Base-by-base conservation (phyloP, 2,797 vertebrate species). In the Yasuhikotakia modesta region DNA sequence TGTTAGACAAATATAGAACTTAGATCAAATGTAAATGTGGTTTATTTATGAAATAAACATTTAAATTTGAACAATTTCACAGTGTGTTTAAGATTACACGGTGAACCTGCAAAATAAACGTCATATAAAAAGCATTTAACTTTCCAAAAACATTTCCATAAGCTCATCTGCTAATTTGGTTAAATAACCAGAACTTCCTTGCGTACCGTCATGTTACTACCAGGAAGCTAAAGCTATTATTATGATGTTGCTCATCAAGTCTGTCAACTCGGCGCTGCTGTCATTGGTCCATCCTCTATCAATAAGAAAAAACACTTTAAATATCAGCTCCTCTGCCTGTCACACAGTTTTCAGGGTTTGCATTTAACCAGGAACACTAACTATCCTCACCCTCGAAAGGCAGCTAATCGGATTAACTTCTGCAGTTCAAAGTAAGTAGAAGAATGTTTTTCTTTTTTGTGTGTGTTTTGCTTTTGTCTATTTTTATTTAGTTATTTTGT, bases 211-310 rank as follows among this genome's bases (percentile, higher is more conserved):
- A 22, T 55, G 12, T 55, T 19, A 55, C 53, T 12, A 39, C 57
- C 46, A 52, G 19, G 58, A 71, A 78, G 43, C 21, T n/a, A 43
- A 27, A 22, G 24, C 14, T 24, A 39, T 60, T 69, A 8, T 10
- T 52, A 5, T 11, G 2, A 69, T 2, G 46, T 55, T 55, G 58
- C 16, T 45, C 4, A 13, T 64, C 76, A 45, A 52, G 76, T 70
- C 52, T 64, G 4, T 30, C 57, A 63, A 21, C 22, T 1, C 3
- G 53, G 2, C 35, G 1, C 57, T 39, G 14, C 32, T 64, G 57
- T 70, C 4, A 78, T 71, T 78, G 68, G 76, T 71, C 35, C 0
- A 14, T 63, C 27, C 10, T 53, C 43, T 17, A 8, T 32, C 11
- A 30, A 30, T 32, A 11, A 0, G 4, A 12, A 16, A 58, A 14